phyloP scores from a whole-genome alignment of 1,140 invertebrate species.

The Calosoma granatense region DNA sequence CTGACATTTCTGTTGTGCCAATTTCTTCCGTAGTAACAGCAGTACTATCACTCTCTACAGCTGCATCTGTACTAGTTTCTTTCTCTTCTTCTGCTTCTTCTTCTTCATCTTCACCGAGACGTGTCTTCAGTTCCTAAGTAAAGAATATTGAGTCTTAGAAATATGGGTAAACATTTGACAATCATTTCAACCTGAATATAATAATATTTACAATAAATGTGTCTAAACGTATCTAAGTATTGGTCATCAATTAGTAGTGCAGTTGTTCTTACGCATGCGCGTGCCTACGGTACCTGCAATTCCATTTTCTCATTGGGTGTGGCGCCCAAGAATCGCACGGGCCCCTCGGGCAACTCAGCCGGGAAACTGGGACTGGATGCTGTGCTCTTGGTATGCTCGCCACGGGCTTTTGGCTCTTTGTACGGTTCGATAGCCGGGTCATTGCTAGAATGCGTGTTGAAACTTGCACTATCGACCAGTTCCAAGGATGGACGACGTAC shows the following conservation, averaged over 20 bases:
- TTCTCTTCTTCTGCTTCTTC: conserved; percentile 23
- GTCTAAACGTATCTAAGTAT: conserved; percentile 1
- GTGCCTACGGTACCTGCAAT: conserved; percentile 20
- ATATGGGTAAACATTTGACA: background rate
- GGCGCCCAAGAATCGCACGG: conserved; percentile 44
- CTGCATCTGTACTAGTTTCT: conserved; percentile 15
- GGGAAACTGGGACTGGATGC: conserved; percentile 37
- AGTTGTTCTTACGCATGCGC: background rate
- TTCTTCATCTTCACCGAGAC: conserved; percentile 19
- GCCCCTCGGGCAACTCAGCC: conserved; percentile 40
- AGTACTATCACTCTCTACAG: conserved; percentile 19
- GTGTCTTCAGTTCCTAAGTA: background rate
- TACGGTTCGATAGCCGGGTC: conserved; percentile 10
- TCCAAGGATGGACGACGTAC: conserved; percentile 59
- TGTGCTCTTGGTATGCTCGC: conserved; percentile 6
- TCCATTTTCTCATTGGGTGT: conserved; percentile 44
- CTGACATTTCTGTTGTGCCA: conserved; percentile 48
- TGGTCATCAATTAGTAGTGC: background rate
- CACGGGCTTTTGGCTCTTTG: background rate
- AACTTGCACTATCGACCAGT: conserved; percentile 66
- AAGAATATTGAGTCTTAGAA: background rate
- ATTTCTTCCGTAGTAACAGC: conserved; percentile 14
- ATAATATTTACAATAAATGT: background rate
- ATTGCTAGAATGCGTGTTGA: conserved; percentile 52
- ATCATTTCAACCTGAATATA: too few relatives aligned